Conservation (phyloP, 2,888 invertebrate species). For the Lomographa bimaculata region DNA sequence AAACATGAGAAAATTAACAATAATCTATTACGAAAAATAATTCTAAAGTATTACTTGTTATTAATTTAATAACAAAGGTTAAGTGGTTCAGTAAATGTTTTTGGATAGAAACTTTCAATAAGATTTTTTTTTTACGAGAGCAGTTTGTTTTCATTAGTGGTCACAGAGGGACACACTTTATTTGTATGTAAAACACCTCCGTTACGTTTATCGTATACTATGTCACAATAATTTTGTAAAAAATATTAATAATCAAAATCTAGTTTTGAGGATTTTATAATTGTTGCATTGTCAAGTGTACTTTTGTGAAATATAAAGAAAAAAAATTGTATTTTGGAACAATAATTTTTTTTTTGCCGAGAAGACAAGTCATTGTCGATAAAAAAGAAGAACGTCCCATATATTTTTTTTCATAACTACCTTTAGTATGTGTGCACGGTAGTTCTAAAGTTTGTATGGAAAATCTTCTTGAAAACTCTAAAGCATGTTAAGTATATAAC, state of each 20-base stretch:
- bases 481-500: too few species aligned
- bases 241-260: background rate
- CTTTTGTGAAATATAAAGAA: too few species aligned
- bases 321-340: background rate
- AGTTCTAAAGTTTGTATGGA: too few species aligned
- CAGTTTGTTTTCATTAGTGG: background rate
- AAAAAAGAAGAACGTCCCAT: too few species aligned
- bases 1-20: background rate
- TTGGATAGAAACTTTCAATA: background rate
- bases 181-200: too few species aligned
- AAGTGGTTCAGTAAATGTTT: background rate
- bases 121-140: background rate
- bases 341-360: background rate
- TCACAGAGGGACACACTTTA: too few species aligned
- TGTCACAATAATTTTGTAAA: background rate
- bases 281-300: too few species aligned
- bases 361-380: background rate
- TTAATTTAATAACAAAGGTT: background rate
- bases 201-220: too few species aligned
- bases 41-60: background rate
- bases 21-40: background rate
- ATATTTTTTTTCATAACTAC: too few species aligned
- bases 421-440: too few species aligned
- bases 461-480: too few species aligned
- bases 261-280: background rate